These are phyloP conservation scores for Amyelois transitella DNA, from an alignment of 1,140 invertebrate species.

Conservation along the genomic window DNA sequence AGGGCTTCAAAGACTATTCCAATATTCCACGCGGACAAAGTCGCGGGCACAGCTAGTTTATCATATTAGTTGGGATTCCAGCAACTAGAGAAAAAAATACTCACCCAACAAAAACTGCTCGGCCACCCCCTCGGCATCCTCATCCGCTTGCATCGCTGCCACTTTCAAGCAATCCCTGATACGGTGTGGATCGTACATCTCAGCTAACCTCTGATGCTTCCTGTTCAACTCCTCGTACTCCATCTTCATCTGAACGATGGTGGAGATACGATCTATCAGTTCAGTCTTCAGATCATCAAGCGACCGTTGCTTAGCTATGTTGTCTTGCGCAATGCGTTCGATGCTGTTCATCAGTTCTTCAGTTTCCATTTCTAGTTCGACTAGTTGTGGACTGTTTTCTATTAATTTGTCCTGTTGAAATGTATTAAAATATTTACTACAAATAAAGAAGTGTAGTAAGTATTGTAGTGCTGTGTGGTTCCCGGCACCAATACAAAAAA, in stretches of 20 bases:
- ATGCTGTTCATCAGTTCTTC: conserved; percentile 83
- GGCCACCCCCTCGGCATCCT: conserved; percentile 83
- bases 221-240: conserved; percentile 81
- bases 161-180: conserved; percentile 78
- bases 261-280: conserved; percentile 78
- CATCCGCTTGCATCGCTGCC: conserved; percentile 80
- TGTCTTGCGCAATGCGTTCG: conserved; percentile 82
- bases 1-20: too few species aligned
- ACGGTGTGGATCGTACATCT: conserved; percentile 82
- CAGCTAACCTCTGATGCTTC: conserved; percentile 81
- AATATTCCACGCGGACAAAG: too few species aligned
- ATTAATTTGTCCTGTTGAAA: conserved; percentile 82
- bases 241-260: conserved; percentile 80
- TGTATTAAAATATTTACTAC: conserved; percentile 4
- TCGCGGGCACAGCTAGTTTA: too few species aligned
- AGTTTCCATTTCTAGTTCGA: conserved; percentile 79
- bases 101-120: conserved; percentile 83
- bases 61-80: too few species aligned
- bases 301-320: conserved; percentile 79
- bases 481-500: too few species aligned
- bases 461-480: too few species aligned
- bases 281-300: conserved; percentile 77
- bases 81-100: conserved; percentile 2
- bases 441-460: background rate
- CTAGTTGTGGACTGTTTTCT: conserved; percentile 78